A percentile compares a stretch with the other conserved stretches of the same genome.
phyloP scores from a whole-genome alignment of 2,797 vertebrate genomes.

The Prunella strophiata region DNA sequence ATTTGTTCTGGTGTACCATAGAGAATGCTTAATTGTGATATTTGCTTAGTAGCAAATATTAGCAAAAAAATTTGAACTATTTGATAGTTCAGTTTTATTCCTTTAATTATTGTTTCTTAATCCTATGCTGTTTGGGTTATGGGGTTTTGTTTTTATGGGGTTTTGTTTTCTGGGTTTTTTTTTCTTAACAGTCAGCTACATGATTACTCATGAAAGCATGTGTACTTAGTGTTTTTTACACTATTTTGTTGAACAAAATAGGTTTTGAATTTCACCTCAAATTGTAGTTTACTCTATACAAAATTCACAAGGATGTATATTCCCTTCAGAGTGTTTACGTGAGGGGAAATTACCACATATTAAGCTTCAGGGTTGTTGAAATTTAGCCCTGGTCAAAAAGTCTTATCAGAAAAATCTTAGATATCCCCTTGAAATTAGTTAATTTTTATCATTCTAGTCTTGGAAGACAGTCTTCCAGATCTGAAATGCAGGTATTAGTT shows the following conservation, averaged over 20 bases:
- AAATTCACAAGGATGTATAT: background rate
- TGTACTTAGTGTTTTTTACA: background rate
- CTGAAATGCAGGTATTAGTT: background rate
- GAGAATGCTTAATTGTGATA: background rate
- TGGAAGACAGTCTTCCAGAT: background rate
- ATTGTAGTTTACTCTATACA: background rate
- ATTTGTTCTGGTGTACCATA: slow-evolving; percentile 15
- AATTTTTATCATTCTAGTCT: background rate
- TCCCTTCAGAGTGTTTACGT: background rate
- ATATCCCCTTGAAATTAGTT: background rate
- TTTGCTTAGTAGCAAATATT: background rate
- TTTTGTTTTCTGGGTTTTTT: background rate
- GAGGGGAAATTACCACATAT: background rate
- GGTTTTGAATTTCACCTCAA: background rate
- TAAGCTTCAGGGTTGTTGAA: background rate
- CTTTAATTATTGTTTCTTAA: slow-evolving; percentile 19
- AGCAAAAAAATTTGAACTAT: background rate
- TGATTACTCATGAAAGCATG: background rate
- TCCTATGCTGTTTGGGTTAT: background rate
- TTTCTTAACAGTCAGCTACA: background rate
- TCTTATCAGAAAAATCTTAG: background rate
- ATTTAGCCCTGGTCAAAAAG: background rate
- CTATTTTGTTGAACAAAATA: background rate
- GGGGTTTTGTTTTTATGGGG: background rate
- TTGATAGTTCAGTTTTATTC: background rate